These are phyloP conservation scores for Vulpes ferrilata DNA, from an alignment of 2,113 vertebrate genomes.

Conservation along the genomic window DNA sequence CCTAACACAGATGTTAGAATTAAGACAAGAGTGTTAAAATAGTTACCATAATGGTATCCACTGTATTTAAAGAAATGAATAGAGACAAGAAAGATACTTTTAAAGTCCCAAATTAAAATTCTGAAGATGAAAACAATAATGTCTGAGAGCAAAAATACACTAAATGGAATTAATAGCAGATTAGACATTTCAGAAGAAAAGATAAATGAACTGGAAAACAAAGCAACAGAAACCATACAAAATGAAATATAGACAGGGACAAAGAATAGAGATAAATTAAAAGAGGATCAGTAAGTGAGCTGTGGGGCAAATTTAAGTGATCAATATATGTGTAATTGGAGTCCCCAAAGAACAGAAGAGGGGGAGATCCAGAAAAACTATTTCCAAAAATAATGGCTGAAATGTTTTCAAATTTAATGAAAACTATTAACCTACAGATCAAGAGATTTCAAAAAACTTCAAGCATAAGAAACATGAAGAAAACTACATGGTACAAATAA, in stretches of 20 bases:
- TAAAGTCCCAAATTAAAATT: slow-evolving; percentile 5
- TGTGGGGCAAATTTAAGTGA: slow-evolving; percentile 2
- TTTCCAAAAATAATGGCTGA: slow-evolving; percentile 37
- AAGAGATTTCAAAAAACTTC: neutral
- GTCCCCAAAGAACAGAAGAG: neutral
- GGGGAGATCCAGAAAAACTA: neutral
- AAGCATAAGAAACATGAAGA: slow-evolving; percentile 25
- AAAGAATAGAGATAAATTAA: neutral
- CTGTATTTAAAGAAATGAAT: slow-evolving; percentile 14
- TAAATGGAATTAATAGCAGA: neutral
- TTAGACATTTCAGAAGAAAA: neutral
- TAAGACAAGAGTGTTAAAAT: neutral
- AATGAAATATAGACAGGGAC: neutral
- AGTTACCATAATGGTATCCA: neutral
- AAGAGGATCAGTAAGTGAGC: neutral
- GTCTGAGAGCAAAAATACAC: neutral
- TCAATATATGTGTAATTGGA: neutral
- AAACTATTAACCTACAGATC: slow-evolving; percentile 8
- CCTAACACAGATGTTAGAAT: slow-evolving; percentile 41
- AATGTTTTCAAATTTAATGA: slow-evolving; percentile 49
- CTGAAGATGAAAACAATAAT: slow-evolving; percentile 23
- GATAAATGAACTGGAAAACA: slow-evolving; percentile 12
- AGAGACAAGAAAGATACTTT: neutral
- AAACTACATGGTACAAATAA: neutral
- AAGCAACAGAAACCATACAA: neutral